Evolutionary conservation across 30 jellyfish, hydroid and myxozoan species (phyloP).

Genomic region (Cassiopea xamachana): DNA sequence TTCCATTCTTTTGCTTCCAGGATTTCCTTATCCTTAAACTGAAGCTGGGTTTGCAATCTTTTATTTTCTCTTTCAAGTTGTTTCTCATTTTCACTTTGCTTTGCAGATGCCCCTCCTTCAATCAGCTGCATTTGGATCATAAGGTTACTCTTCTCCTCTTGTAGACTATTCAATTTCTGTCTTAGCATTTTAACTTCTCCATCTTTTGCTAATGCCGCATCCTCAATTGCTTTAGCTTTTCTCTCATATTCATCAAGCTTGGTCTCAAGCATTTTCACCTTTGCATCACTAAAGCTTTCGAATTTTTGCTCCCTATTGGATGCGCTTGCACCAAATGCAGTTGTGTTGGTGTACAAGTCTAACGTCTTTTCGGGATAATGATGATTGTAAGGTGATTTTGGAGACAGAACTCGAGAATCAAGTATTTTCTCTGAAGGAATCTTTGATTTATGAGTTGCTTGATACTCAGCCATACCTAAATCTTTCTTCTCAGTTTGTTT

Average conservation of each 20-base stretch:
- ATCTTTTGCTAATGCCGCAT: conserved; percentile 69
- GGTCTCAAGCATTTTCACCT: conserved; percentile 16
- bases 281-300: background rate
- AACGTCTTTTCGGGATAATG: conserved; percentile 43
- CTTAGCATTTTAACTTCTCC: conserved; percentile 94
- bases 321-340: background rate
- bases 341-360: conserved; percentile 38
- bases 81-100: conserved; percentile 77
- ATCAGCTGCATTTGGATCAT: conserved; percentile 38
- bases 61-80: conserved; percentile 74
- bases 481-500: conserved; percentile 8
- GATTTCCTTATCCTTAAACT: conserved; percentile 85
- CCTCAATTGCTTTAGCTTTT: conserved; percentile 54
- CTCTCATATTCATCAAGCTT: conserved; percentile 45
- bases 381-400: background rate
- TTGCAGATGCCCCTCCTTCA: conserved; percentile 43
- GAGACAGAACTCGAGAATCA: background rate
- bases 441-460: background rate
- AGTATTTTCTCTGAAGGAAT: background rate
- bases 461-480: background rate
- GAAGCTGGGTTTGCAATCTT: conserved; percentile 83
- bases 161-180: conserved; percentile 56
- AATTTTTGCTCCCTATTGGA: background rate
- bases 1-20: conserved; percentile 56
- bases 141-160: conserved; percentile 63